These are phyloP conservation scores for Epinephelus malabaricus DNA, from an alignment of 2,797 vertebrate genomes.

Conservation along the genomic window DNA sequence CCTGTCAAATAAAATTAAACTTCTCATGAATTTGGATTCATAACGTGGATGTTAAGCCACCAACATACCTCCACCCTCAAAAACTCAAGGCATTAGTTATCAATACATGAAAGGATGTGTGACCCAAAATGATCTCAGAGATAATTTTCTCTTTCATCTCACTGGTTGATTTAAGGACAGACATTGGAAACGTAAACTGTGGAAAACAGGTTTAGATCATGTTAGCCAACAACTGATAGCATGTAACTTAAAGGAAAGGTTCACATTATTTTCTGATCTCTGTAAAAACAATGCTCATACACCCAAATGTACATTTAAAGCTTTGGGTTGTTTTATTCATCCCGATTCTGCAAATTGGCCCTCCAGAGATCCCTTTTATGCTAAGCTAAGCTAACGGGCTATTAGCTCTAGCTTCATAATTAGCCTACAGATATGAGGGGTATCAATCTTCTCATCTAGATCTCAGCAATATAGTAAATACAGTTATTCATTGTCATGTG, in stretches of 20 bases:
- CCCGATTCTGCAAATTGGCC: too few species aligned
- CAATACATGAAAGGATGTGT: background rate
- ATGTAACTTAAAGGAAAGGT: too few species aligned
- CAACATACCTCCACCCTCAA: conserved; percentile 4
- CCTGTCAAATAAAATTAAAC: conserved; percentile 76
- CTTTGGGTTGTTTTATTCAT: background rate
- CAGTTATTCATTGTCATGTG: background rate
- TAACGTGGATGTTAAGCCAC: conserved; percentile 31
- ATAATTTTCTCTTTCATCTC: background rate
- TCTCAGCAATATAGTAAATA: background rate
- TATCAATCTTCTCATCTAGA: background rate
- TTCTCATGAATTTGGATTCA: conserved; percentile 63
- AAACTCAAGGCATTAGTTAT: background rate
- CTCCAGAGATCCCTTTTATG: background rate
- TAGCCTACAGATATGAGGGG: background rate
- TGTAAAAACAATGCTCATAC: background rate
- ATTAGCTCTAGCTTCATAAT: background rate
- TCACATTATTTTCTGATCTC: background rate
- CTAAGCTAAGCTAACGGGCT: background rate
- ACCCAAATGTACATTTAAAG: background rate
- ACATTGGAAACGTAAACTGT: background rate
- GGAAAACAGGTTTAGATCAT: too few species aligned
- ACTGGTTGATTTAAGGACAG: background rate
- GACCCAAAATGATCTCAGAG: conserved; percentile 8
- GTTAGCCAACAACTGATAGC: too few species aligned